phyloP scores from a whole-genome alignment of 2,888 invertebrate species.

The Thalpophila matura region DNA sequence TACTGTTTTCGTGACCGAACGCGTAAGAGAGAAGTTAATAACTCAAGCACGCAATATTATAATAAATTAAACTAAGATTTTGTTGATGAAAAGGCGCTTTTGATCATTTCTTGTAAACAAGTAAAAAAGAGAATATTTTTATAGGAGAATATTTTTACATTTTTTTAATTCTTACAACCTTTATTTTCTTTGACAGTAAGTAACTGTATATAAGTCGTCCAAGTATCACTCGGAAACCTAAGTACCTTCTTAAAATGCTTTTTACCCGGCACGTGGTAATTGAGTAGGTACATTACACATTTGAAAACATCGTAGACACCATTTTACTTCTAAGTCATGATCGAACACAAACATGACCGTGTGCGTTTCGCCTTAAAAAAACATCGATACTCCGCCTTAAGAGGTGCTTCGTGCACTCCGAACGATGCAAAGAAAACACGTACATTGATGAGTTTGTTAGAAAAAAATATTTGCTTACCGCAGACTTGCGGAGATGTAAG shows the following conservation, averaged over 20 bases:
- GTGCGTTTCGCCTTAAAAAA: slow-evolving; percentile 74
- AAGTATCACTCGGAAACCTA: neutral
- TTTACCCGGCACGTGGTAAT: neutral
- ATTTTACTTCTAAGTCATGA: slow-evolving; percentile 64
- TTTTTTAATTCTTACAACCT: neutral
- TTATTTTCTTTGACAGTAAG: neutral
- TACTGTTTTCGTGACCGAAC: slow-evolving; percentile 7
- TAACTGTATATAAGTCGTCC: neutral
- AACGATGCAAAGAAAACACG: slow-evolving; percentile 75
- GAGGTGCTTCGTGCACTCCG: slow-evolving; percentile 68
- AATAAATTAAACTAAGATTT: slow-evolving; percentile 36
- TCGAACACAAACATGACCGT: slow-evolving; percentile 80
- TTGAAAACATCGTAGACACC: slow-evolving; percentile 51
- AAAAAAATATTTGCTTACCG: slow-evolving; percentile 64
- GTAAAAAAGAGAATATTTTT: neutral
- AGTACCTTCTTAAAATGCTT: neutral
- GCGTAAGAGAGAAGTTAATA: neutral
- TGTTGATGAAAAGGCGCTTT: slow-evolving; percentile 25
- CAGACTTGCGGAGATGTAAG: slow-evolving; percentile 36
- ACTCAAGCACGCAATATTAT: slow-evolving; percentile 35
- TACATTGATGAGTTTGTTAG: slow-evolving; percentile 65
- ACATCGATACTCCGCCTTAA: slow-evolving; percentile 68
- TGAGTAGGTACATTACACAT: slow-evolving; percentile 36
- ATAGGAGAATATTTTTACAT: neutral
- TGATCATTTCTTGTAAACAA: slow-evolving; percentile 1